These are phyloP conservation scores for Patella pellucida DNA, from an alignment of 2,888 invertebrate genomes.

Conservation along the genomic window DNA sequence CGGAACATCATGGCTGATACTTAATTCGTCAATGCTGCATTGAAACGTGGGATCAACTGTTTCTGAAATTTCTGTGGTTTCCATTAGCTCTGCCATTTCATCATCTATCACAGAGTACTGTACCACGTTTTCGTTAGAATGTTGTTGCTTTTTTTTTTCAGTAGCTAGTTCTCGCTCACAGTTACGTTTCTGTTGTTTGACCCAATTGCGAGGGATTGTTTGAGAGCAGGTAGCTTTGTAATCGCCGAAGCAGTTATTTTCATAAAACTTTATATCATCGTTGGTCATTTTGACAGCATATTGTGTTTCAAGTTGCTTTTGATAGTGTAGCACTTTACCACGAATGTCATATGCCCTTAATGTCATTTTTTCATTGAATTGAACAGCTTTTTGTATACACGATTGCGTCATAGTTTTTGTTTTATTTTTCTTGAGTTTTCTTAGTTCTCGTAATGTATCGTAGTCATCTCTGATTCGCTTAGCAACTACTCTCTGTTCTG, in stretches of 20 bases:
- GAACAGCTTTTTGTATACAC: neutral
- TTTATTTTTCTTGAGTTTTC: neutral
- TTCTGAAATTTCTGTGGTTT: too few relatives aligned
- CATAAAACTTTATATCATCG: neutral
- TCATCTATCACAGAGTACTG: neutral
- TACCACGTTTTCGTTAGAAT: neutral
- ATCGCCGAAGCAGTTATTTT: neutral
- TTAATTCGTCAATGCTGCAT: neutral
- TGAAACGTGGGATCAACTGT: too few relatives aligned
- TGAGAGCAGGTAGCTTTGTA: neutral
- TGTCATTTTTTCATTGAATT: neutral
- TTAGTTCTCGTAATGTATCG: neutral
- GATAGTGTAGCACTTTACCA: neutral
- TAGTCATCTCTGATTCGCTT: neutral
- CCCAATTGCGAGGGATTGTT: neutral
- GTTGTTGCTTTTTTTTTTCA: neutral
- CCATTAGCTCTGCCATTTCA: neutral
- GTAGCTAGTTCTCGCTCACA: neutral
- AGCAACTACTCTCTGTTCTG: neutral
- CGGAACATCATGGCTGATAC: neutral
- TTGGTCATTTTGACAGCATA: neutral
- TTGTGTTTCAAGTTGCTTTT: neutral
- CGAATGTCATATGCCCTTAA: neutral
- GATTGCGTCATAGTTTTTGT: neutral
- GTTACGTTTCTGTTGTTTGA: neutral